Evolutionary conservation across 1,140 invertebrate genomes (phyloP).

Genomic region (Helicoverpa armigera): DNA sequence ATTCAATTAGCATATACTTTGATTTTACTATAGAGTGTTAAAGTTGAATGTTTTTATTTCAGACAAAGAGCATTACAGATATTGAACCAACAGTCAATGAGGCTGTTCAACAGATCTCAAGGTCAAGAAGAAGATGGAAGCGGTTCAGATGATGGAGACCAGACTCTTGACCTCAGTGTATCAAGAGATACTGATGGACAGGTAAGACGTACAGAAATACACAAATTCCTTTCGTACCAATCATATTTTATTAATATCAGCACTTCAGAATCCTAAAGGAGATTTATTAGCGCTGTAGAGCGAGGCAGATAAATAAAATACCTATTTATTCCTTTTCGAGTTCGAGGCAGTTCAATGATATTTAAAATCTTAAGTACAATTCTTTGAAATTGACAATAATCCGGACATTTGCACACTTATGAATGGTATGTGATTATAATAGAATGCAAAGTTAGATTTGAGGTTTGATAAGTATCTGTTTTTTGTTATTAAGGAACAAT

Average conservation of each 20-base stretch:
- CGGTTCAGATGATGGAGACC: constrained; percentile 85
- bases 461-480: constrained; percentile 40
- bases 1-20: too few relatives aligned
- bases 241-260: constrained; percentile 37
- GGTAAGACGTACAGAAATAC: constrained; percentile 59
- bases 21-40: too few relatives aligned
- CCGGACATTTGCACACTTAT: constrained; percentile 40
- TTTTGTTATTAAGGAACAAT: constrained; percentile 76
- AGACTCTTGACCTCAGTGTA: constrained; percentile 85
- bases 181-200: constrained; percentile 85
- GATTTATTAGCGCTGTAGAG: constrained; percentile 19
- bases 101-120: constrained; percentile 76
- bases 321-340: constrained; percentile 28
- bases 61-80: constrained; percentile 84
- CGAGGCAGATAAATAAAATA: constrained; percentile 38
- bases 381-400: constrained; percentile 49
- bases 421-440: constrained; percentile 45
- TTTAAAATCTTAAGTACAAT: constrained; percentile 40
- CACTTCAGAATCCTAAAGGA: constrained; percentile 13
- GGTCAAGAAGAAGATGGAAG: constrained; percentile 81
- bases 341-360: constrained; percentile 37
- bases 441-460: constrained; percentile 47
- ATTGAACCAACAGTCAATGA: constrained; percentile 81
- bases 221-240: neutral
- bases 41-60: constrained; percentile 39